Conservation (phyloP, 2,888 invertebrate genomes). For the Thymelicus acteon region DNA sequence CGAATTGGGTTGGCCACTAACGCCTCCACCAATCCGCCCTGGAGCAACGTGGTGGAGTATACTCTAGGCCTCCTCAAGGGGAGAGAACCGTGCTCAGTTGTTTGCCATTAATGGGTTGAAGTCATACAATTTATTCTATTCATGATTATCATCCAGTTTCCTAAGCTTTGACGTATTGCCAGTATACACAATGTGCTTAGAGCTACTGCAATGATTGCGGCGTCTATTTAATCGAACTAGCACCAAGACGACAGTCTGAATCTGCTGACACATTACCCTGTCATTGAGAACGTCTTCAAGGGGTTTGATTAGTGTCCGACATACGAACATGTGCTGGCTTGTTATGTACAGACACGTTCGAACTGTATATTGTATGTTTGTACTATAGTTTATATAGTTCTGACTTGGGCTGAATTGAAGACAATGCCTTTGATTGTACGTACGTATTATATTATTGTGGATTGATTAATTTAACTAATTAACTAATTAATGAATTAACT, state of each 20-base stretch:
- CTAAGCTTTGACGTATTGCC: not conserved
- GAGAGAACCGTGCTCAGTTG: no score
- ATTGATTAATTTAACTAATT: no score
- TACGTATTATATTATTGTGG: no score
- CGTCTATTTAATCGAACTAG: slow-evolving; percentile 19
- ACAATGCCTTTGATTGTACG: not conserved
- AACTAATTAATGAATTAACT: no score
- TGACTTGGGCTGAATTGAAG: slow-evolving; percentile 17
- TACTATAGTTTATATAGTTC: not conserved
- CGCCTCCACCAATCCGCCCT: no score
- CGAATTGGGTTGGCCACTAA: no score
- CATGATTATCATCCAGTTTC: no score
- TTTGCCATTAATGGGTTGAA: no score
- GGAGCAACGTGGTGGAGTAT: no score
- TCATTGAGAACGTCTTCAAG: slow-evolving; percentile 38
- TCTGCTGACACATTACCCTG: slow-evolving; percentile 29
- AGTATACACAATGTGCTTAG: not conserved
- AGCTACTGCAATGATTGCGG: not conserved
- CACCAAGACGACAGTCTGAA: slow-evolving; percentile 10
- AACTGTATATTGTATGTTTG: slow-evolving; percentile 21
- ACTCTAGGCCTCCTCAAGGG: no score
- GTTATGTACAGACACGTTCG: slow-evolving; percentile 44
- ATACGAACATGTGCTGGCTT: slow-evolving; percentile 39
- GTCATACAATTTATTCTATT: no score
- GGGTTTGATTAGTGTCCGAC: slow-evolving; percentile 47